phyloP scores from a whole-genome alignment of 2,888 invertebrate genomes.

The Dynastes maya region DNA sequence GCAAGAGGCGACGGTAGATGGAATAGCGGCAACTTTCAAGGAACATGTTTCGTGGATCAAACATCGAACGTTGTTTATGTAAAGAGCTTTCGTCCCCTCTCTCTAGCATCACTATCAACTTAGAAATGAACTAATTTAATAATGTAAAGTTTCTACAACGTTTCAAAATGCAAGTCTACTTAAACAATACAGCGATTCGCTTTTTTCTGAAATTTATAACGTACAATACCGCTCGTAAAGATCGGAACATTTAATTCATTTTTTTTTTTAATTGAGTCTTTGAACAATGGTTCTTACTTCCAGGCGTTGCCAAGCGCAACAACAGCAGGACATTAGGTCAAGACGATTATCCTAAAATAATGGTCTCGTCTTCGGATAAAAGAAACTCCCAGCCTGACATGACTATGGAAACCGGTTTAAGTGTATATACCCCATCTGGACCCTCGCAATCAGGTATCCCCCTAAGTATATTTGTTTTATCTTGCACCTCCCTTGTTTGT shows the following conservation, averaged over 20 bases:
- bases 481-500: constrained; percentile 12
- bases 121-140: constrained; percentile 13
- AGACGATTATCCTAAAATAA: constrained; percentile 68
- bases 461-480: constrained; percentile 18
- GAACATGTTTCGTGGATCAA: constrained; percentile 60
- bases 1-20: constrained; percentile 2
- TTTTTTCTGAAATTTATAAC: too few species aligned
- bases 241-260: too few species aligned
- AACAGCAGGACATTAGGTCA: constrained; percentile 66
- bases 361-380: constrained; percentile 68
- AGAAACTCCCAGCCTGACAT: constrained; percentile 63
- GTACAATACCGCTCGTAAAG: too few species aligned
- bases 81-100: constrained; percentile 35
- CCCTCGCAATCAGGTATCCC: constrained; percentile 70
- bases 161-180: background rate
- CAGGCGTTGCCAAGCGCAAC: constrained; percentile 69
- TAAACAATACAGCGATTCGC: too few species aligned
- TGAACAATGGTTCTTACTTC: constrained; percentile 65
- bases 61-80: constrained; percentile 58
- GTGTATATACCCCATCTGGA: constrained; percentile 70
- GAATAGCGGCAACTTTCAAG: background rate
- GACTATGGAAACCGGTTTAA: constrained; percentile 68
- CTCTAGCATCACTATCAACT: background rate
- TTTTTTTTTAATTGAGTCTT: constrained; percentile 4
- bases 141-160: constrained; percentile 2